phyloP scores from a whole-genome alignment of 2,888 invertebrate species.

The Opisthograptis luteolata region DNA sequence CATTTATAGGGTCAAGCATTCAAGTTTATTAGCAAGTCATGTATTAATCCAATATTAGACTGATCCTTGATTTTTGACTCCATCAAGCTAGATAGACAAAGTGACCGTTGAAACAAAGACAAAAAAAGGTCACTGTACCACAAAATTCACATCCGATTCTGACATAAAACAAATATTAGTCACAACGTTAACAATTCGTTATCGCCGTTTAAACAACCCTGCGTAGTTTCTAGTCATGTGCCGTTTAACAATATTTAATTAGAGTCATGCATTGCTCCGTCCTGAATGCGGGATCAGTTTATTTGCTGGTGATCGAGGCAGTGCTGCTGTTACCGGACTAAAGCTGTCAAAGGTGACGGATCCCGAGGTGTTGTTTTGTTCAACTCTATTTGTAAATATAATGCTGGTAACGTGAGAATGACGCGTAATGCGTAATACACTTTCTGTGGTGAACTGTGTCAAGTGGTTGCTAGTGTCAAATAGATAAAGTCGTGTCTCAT shows the following conservation, averaged over 20 bases:
- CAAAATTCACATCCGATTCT: slow-evolving; percentile 4
- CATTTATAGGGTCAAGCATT: too few species aligned
- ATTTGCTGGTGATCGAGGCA: slow-evolving; percentile 37
- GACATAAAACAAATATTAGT: slow-evolving; percentile 28
- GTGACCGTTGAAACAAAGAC: too few species aligned
- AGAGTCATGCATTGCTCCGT: slow-evolving; percentile 53
- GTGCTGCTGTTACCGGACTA: slow-evolving; percentile 15
- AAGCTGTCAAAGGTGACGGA: slow-evolving; percentile 10
- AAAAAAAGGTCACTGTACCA: slow-evolving; percentile 9
- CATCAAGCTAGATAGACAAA: too few species aligned
- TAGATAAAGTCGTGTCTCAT: too few species aligned
- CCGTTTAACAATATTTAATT: slow-evolving; percentile 54
- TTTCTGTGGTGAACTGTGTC: background rate
- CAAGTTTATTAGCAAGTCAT: too few species aligned
- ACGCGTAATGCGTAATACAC: background rate
- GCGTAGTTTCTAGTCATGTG: slow-evolving; percentile 58
- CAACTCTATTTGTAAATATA: background rate
- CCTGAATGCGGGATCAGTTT: slow-evolving; percentile 32
- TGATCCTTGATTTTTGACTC: too few species aligned
- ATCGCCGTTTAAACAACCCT: slow-evolving; percentile 50
- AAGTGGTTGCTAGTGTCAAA: background rate
- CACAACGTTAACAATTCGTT: slow-evolving; percentile 28
- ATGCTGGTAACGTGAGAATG: too few species aligned
- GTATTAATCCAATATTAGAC: too few species aligned
- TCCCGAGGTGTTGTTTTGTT: slow-evolving; percentile 2